phyloP scores from a whole-genome alignment of 2,888 invertebrate genomes.

The Drosophila austrosaltans region DNA sequence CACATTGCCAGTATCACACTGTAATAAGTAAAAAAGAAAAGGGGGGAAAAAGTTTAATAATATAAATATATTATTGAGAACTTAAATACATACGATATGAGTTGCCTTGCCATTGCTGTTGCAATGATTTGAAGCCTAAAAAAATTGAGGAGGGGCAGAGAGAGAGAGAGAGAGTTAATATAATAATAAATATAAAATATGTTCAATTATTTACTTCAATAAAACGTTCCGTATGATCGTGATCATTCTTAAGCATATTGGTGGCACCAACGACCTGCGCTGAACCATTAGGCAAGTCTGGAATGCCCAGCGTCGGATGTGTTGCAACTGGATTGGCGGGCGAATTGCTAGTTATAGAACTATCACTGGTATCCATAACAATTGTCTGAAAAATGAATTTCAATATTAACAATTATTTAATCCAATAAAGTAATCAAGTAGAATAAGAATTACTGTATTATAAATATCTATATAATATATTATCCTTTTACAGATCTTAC shows the following conservation, averaged over 20 bases:
- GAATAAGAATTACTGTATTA: no score
- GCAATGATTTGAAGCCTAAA: slow-evolving; percentile 94
- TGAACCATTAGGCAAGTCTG: slow-evolving; percentile 52
- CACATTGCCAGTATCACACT: slow-evolving; percentile 97
- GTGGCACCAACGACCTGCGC: slow-evolving; percentile 53
- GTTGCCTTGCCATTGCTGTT: slow-evolving; percentile 96
- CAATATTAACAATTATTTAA: no score
- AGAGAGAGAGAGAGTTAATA: not conserved
- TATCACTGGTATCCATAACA: slow-evolving; percentile 49
- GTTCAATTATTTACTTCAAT: slow-evolving; percentile 89
- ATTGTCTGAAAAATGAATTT: slow-evolving; percentile 33
- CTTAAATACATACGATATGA: slow-evolving; percentile 91
- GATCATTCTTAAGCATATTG: slow-evolving; percentile 54
- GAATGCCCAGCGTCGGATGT: slow-evolving; percentile 51
- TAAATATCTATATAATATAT: no score
- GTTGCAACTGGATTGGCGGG: slow-evolving; percentile 31
- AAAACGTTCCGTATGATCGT: slow-evolving; percentile 87
- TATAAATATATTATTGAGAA: not conserved
- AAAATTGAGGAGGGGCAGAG: not conserved
- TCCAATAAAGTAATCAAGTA: not conserved
- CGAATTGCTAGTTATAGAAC: slow-evolving; percentile 11
- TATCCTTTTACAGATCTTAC: slow-evolving; percentile 37
- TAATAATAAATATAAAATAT: not conserved
- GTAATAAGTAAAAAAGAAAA: slow-evolving; percentile 85
- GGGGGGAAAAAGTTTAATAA: not conserved